Evolutionary conservation across 2,888 invertebrate genomes (phyloP), one percentile per base, ranked within the genome.

Genomic region (Dorcus hopei): DNA sequence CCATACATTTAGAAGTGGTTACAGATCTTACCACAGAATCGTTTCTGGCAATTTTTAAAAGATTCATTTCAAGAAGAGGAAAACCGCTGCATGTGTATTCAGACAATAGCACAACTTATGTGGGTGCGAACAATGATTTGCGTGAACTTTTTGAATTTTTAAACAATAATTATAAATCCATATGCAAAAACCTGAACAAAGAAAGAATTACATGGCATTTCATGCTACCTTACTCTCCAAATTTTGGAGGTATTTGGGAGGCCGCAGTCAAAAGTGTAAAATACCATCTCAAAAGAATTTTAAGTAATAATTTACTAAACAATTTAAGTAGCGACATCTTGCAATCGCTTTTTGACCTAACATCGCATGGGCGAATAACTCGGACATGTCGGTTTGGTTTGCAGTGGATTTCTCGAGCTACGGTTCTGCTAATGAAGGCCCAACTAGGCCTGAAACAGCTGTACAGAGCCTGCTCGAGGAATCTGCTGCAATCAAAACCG

Each of bases 1-100:
- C 26, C 6, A 1, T 26, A 6, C 26, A 33, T 7, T 33, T 33
- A 7, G 26, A 33, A 33, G 5, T 7, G 7, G 26, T 33, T 6
- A 33, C 26, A 38, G 52, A 60, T 38, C 51, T 62, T 6, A 60
- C 41, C 14, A 60, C 52, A 3, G 57, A 58, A 43, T 9, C 51
- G 26, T 49, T 61, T 19, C 7, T 63, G 6, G 59, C 52, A 26
- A 33, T 39, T 2, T 50, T 61, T 8, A 49, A 40, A 50, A 14
- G 62, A 38, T 62, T 62, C 49, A 47, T 58, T 14, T 33, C 55
- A n/a, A 41, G 55, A 14, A 33, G 61, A 11, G 9, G 9, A n/a
- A 41, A 9, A 6, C 11, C 14, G n/a, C 11, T 11, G 5, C 11
- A 41, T 11, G 7, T 41, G 14, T 41, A 11, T 41, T 41, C 14